phyloP scores from a whole-genome alignment of 1,140 invertebrate genomes.

The Papilio helenus region DNA sequence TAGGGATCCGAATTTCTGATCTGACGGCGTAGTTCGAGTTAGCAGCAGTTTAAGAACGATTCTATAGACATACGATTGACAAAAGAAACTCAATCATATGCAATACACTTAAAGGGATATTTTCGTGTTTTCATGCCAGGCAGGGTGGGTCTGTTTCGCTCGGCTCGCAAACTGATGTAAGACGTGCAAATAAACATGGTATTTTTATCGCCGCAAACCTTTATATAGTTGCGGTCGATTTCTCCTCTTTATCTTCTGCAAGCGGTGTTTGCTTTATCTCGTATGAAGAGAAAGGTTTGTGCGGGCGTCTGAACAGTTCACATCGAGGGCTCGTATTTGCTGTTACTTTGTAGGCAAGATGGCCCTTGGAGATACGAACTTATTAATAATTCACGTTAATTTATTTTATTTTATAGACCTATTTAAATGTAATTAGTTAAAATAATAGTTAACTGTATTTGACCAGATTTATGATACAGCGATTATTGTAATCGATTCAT shows the following conservation, averaged over 20 bases:
- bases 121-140: conserved; percentile 50
- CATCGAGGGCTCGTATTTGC: conserved; percentile 22
- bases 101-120: conserved; percentile 49
- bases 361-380: not conserved
- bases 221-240: conserved; percentile 82
- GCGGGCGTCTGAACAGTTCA: conserved; percentile 52
- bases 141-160: conserved; percentile 58
- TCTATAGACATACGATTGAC: conserved; percentile 40
- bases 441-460: not conserved
- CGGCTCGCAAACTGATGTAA: conserved; percentile 69
- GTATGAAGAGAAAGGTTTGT: conserved; percentile 74
- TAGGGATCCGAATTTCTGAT: conserved; percentile 79
- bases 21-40: conserved; percentile 68
- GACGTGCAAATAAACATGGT: conserved; percentile 82
- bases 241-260: conserved; percentile 79
- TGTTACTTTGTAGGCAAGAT: conserved; percentile 42
- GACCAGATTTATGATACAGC: not conserved
- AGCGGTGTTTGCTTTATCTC: conserved; percentile 81
- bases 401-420: not conserved
- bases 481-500: conserved; percentile 13
- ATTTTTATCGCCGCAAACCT: conserved; percentile 82
- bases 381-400: not conserved
- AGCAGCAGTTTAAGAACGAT: conserved; percentile 49
- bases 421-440: not conserved
- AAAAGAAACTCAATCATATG: conserved; percentile 59